Base-by-base conservation (phyloP, 2,888 invertebrate genomes). In the Azorinus chamasolen region DNA sequence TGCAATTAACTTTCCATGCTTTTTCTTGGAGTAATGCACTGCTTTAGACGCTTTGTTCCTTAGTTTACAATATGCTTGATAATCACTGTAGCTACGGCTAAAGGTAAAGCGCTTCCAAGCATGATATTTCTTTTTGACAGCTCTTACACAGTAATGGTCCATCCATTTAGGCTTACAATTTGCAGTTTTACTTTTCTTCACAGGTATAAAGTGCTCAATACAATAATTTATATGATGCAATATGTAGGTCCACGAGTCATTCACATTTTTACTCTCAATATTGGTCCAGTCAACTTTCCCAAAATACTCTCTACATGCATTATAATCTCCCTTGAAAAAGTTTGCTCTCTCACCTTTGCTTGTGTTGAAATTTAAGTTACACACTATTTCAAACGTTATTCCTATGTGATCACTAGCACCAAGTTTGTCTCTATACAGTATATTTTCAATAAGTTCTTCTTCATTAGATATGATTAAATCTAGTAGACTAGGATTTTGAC, bases 251-350 rank as follows among this genome's bases (percentile, higher is more conserved):
- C 66, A 66, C 5, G 59, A 43, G 0, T 61, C 61, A 0, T 61
- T 18, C 2, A 45, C 32, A 45, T 61, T 37, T 45, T 46, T 27
- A 14, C 32, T 16, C 10, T 18, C 6, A 20, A 68, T 50, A 41
- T 41, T 27, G 18, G 2, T 6, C 68, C 68, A 68, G 27, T 50
- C 20, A 27, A 68, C 68, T 32, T 18, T 43, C 1, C 20, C 18
- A 8, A 68, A 53, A 43, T 50, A 59, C 25, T 39, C 27, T 45
- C 37, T 37, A 14, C 37, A 16, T 41, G 16, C 39, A 24, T 6
- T 16, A 41, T 68, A 68, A 41, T 68, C 45, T 14, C 59, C 68
- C 53, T 68, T 68, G 37, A 20, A 65, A 20, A 55, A 25, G 14
- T 65, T 65, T 57, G 24, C 10, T 22, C 50, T 46, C 18, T 46